Base-by-base conservation (phyloP, 2,888 invertebrate species). In the Drosophila acutilabella region DNA sequence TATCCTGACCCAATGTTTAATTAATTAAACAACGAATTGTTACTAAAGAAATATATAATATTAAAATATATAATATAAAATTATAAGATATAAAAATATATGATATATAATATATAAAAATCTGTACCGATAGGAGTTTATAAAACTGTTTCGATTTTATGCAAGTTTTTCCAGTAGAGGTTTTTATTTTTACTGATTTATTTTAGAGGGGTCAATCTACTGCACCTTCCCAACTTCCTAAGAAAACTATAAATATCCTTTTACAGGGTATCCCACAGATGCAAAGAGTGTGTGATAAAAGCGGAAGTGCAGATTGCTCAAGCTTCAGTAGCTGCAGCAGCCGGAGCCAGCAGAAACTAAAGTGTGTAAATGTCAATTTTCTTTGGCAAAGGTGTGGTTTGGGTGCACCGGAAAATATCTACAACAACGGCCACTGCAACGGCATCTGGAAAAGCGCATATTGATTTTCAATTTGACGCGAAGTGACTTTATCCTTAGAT, bases 391-490 rank as follows among this genome's bases (percentile, higher is more conserved):
- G 26, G 57, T 54, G 54, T 16, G 51, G 38, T 40, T 23, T 11
- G 14, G 16, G 42, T 1, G 33, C 59, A 20, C 20, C 20, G 59
- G 58, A 69, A 59, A 54, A 74, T 74, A 54, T 67, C 73, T 71
- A 50, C 78, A 68, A 61, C 65, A 67, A 47, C 64, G 62, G 8
- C 67, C 70, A 40, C 36, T 36, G 36, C 36, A 36, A 36, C 13
- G 36, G 36, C 36, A 36, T 13, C 36, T 54, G 44, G 78, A 77
- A 56, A 67, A 79, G 51, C 68, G 65, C 57, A 71, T 89, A 89
- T 89, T 83, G 89, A 90, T 89, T 89, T 90, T 89, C 89, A 90
- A 89, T 89, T 89, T 89, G 75, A 71, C 61, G 72, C 40, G 67
- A 61, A 60, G 67, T 61, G 51, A 69, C 70, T 64, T 62, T 54